Conservation (phyloP, 2,797 vertebrate genomes). For the Xiphorhynchus erythropygius region DNA sequence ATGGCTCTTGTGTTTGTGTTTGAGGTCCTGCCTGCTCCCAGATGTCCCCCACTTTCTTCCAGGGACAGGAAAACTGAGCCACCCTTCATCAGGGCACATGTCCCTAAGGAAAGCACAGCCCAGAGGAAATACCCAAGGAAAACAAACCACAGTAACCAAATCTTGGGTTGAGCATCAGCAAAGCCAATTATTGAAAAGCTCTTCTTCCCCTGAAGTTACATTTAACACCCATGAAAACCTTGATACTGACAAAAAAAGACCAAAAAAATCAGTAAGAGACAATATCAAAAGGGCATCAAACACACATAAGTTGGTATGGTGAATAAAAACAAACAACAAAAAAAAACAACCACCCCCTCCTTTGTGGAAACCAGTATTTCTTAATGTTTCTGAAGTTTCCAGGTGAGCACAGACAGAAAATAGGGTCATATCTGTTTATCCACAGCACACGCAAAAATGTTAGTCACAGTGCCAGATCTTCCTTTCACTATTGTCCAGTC, state of each 20-base stretch:
- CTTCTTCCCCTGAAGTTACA: background rate
- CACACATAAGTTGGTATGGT: background rate
- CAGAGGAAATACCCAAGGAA: background rate
- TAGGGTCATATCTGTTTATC: too few relatives aligned
- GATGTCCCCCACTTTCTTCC: background rate
- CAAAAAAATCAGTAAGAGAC: background rate
- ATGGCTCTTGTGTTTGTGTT: background rate
- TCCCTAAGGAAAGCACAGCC: background rate
- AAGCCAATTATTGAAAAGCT: background rate
- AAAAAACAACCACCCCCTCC: background rate
- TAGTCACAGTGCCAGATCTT: too few relatives aligned
- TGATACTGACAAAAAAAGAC: background rate
- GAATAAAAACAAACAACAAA: background rate
- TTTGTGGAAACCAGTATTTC: too few relatives aligned
- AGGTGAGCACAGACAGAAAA: too few relatives aligned
- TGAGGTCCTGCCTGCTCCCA: background rate
- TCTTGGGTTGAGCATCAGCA: background rate
- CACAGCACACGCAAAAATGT: too few relatives aligned
- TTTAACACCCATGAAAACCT: background rate
- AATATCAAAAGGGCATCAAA: background rate
- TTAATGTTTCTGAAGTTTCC: too few relatives aligned
- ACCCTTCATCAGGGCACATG: background rate
- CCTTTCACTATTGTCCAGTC: too few relatives aligned
- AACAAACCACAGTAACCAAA: background rate
- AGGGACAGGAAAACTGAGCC: background rate